Conservation (phyloP, 2,797 vertebrate species). For the Intellagama lesueurii region DNA sequence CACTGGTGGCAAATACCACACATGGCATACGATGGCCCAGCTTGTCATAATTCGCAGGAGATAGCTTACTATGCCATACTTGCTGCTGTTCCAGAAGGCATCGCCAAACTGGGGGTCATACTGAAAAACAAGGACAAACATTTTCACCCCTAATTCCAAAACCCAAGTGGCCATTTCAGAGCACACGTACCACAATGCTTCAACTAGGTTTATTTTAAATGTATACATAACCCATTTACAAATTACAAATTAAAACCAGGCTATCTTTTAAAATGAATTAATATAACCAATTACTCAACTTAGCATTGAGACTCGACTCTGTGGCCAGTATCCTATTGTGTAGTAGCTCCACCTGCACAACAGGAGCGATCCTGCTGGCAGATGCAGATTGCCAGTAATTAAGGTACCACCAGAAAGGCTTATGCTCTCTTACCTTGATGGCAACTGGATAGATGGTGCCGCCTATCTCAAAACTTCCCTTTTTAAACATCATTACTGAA, state of each 20-base stretch:
- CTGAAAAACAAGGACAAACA: constrained; percentile 69
- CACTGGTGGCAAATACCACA: constrained; percentile 97
- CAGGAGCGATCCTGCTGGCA: no score
- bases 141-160: no score
- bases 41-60: constrained; percentile 94
- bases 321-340: no score
- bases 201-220: neutral
- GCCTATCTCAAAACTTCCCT: constrained; percentile 97
- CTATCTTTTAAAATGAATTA: neutral
- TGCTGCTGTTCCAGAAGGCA: constrained; percentile 97
- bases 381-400: no score
- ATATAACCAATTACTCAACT: neutral
- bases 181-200: neutral
- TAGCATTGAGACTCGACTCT: no score
- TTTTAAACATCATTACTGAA: constrained; percentile 99
- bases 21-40: constrained; percentile 96
- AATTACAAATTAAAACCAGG: no score
- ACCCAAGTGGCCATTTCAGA: neutral
- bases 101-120: constrained; percentile 96
- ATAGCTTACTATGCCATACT: constrained; percentile 92
- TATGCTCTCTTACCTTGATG: constrained; percentile 87
- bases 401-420: neutral
- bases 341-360: no score
- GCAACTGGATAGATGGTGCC: constrained; percentile 93
- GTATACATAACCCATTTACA: neutral